Percentiles rank a stretch among this genome's conserved stretches.
phyloP scores from a whole-genome alignment of 2,797 vertebrate species.

The Carcharodon carcharias region DNA sequence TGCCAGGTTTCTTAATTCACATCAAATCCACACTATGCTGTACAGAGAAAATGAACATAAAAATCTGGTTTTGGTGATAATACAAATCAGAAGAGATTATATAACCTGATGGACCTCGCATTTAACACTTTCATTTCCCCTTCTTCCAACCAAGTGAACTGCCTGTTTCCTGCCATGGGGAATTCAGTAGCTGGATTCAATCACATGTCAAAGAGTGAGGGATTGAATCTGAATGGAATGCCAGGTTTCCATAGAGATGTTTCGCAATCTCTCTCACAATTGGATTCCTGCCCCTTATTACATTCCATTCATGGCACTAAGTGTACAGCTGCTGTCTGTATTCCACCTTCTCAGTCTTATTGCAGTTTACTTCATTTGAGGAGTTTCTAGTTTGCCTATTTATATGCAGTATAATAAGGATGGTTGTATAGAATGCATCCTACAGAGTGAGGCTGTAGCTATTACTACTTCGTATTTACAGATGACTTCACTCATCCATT shows the following conservation, averaged over 20 bases:
- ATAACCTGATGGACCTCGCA: not conserved
- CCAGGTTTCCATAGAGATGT: constrained; percentile 24
- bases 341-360: not conserved
- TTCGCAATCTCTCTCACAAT: not conserved
- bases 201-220: not conserved
- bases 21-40: not conserved
- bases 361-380: not conserved
- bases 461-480: not conserved
- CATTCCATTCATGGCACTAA: not conserved
- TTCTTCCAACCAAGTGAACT: not conserved
- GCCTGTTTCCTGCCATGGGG: not conserved
- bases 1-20: constrained; percentile 18
- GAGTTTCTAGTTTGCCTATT: not conserved
- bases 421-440: not conserved
- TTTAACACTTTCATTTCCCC: not conserved
- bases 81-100: not conserved
- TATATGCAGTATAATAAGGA: not conserved
- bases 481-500: not conserved
- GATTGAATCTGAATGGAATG: constrained; percentile 24
- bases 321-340: not conserved
- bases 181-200: constrained; percentile 1
- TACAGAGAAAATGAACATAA: constrained; percentile 18
- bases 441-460: not conserved
- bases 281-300: not conserved
- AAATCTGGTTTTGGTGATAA: constrained; percentile 3